Percentiles rank a stretch among this genome's conserved stretches.
Conservation (phyloP, 2,888 invertebrate species). For the Lycocerus yunnanus region DNA sequence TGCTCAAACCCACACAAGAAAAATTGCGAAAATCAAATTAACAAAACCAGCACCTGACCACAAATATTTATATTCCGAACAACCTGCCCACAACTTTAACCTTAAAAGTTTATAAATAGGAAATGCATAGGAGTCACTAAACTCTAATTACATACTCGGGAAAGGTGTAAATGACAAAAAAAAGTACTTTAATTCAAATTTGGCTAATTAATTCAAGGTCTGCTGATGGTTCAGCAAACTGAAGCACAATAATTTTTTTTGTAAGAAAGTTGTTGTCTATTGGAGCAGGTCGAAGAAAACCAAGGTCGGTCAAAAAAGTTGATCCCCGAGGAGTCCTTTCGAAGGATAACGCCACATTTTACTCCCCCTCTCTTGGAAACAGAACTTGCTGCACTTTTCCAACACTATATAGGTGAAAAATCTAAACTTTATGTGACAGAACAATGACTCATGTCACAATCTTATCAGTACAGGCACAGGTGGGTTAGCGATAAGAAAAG, state of each 20-base stretch:
- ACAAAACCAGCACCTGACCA: not conserved
- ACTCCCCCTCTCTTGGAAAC: too few species aligned
- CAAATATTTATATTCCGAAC: not conserved
- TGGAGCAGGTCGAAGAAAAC: not conserved
- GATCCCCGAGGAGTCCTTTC: too few species aligned
- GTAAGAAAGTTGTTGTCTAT: not conserved
- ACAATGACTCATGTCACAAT: not conserved
- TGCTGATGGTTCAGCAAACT: not conserved
- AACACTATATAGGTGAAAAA: not conserved
- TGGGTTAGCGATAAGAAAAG: not conserved
- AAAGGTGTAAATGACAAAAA: not conserved
- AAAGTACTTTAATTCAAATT: not conserved
- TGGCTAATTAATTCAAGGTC: not conserved
- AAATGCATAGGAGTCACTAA: not conserved
- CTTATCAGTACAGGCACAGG: not conserved
- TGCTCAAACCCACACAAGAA: not conserved
- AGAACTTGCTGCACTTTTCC: not conserved
- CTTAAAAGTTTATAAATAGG: not conserved
- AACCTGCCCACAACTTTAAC: not conserved
- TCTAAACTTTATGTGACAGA: not conserved
- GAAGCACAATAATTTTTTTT: not conserved
- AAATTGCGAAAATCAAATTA: not conserved
- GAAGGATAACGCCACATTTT: too few species aligned
- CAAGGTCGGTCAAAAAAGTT: not conserved
- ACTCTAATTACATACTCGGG: not conserved